Percentiles rank a stretch among this genome's conserved stretches.
phyloP scores from a whole-genome alignment of 2,113 vertebrate species.

The Cynopterus brachyotis region DNA sequence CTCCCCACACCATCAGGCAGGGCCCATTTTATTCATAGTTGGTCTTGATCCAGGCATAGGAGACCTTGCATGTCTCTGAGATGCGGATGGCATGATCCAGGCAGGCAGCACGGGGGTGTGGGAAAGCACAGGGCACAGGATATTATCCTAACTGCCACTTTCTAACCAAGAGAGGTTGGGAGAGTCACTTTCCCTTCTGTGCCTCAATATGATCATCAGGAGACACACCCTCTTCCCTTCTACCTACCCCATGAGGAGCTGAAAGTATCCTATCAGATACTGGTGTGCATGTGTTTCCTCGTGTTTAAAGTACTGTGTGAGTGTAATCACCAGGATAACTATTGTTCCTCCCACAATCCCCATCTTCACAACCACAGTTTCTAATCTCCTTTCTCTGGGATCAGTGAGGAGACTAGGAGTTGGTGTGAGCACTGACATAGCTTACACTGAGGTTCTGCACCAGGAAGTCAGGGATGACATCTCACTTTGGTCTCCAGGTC shows the following conservation, averaged over 20 bases:
- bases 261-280: not conserved
- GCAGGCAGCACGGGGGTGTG: accelerated
- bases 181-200: not conserved
- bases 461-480: not conserved
- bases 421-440: not conserved
- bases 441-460: not conserved
- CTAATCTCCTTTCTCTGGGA: not conserved
- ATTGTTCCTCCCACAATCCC: accelerated
- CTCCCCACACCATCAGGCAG: not conserved
- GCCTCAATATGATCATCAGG: not conserved
- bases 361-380: not conserved
- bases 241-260: not conserved
- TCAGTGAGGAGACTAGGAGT: not conserved
- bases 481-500: not conserved
- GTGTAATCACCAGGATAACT: not conserved
- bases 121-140: not conserved
- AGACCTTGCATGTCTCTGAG: not conserved
- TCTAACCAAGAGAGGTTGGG: not conserved
- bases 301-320: not conserved
- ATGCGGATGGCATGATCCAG: not conserved
- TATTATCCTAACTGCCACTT: not conserved
- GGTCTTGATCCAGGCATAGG: not conserved
- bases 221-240: not conserved
- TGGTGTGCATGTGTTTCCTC: not conserved
- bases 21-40: not conserved